phyloP scores from a whole-genome alignment of 2,113 vertebrate species.

The Stigmatopora argus region DNA sequence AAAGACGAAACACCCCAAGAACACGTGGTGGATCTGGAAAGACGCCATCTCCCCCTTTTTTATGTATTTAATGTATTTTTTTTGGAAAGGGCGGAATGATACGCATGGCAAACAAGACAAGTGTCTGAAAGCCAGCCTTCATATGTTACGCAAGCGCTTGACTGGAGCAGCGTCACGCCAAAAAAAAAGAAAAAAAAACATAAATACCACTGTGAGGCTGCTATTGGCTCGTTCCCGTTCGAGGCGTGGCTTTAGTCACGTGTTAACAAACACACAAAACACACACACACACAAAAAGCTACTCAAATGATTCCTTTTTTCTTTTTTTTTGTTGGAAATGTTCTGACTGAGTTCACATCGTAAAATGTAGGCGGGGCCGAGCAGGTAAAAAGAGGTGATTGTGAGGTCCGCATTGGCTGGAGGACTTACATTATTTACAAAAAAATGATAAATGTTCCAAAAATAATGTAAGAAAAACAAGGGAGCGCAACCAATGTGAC shows the following conservation, averaged over 20 bases:
- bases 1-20: slow-evolving; percentile 13
- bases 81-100: slow-evolving; percentile 45
- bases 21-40: slow-evolving; percentile 31
- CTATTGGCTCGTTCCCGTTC: slow-evolving; percentile 39
- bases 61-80: no score
- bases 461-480: background rate
- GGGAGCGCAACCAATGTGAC: background rate
- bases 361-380: slow-evolving; percentile 30
- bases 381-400: slow-evolving; percentile 12
- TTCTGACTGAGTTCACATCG: slow-evolving; percentile 24
- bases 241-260: slow-evolving; percentile 46
- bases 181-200: slow-evolving; percentile 30
- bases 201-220: slow-evolving; percentile 41
- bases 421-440: background rate
- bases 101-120: slow-evolving; percentile 52
- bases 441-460: background rate
- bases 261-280: slow-evolving; percentile 31
- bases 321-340: slow-evolving; percentile 10
- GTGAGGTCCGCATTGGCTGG: slow-evolving; percentile 1
- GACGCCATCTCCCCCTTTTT: slow-evolving; percentile 47
- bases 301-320: slow-evolving; percentile 26
- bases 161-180: slow-evolving; percentile 37
- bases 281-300: background rate
- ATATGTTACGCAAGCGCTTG: slow-evolving; percentile 58
- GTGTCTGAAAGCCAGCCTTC: slow-evolving; percentile 51